phyloP scores from a whole-genome alignment of 2,113 vertebrate genomes.

The Hypomesus transpacificus region DNA sequence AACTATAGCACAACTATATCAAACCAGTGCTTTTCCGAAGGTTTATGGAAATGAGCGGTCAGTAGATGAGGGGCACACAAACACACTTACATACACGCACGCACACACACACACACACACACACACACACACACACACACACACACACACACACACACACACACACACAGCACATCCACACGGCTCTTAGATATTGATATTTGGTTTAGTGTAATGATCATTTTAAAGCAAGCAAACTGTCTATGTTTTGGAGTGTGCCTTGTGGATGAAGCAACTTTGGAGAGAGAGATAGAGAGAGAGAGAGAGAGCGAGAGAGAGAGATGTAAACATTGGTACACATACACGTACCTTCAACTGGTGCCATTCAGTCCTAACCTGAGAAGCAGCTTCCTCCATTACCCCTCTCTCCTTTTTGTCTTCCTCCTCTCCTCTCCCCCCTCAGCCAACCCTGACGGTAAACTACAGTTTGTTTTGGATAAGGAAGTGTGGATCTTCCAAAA shows the following conservation, averaged over 20 bases:
- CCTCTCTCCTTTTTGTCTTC: constrained; percentile 18
- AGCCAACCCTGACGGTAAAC: constrained; percentile 15
- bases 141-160: not conserved
- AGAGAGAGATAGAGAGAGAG: no score
- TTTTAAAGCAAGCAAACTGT: no score
- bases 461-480: constrained; percentile 47
- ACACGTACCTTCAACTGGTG: no score
- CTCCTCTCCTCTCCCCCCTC: constrained; percentile 8
- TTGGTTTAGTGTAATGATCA: no score
- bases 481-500: constrained; percentile 35
- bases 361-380: no score
- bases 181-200: not conserved
- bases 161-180: not conserved
- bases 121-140: constrained; percentile 4
- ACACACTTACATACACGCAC: not conserved
- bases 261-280: no score
- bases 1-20: no score
- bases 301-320: no score
- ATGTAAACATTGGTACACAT: no score
- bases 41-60: not conserved
- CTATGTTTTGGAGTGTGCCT: no score
- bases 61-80: not conserved
- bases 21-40: no score
- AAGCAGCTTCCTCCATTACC: not conserved
- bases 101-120: constrained; percentile 1